Evolutionary conservation across 2,113 vertebrate species (phyloP).

Genomic region (Coreoperca whiteheadi): DNA sequence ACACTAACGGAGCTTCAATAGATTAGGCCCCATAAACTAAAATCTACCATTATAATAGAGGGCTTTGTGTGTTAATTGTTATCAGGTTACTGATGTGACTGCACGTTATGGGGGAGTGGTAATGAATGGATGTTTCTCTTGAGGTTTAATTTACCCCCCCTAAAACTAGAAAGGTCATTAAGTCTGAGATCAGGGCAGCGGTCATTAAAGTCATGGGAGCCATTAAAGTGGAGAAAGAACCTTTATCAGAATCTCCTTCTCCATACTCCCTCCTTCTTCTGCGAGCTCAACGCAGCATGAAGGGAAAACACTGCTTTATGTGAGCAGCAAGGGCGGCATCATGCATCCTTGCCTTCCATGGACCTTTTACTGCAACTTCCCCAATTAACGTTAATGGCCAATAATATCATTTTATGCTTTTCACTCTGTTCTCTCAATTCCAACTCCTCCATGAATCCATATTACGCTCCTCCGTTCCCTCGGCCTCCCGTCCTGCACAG

Average conservation of each 20-base stretch:
- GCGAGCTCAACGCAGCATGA: constrained; percentile 68
- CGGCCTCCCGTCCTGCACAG: constrained; percentile 34
- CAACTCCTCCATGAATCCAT: constrained; percentile 64
- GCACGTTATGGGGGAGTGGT: constrained; percentile 65
- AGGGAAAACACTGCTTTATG: constrained; percentile 69
- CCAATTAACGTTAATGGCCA: constrained; percentile 86
- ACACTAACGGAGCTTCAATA: constrained; percentile 38
- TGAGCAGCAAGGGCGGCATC: constrained; percentile 59
- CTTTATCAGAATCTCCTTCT: constrained; percentile 61
- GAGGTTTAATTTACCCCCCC: constrained; percentile 80
- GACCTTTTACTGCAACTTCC: constrained; percentile 73
- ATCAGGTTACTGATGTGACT: constrained; percentile 69
- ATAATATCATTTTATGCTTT: constrained; percentile 81
- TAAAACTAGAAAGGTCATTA: constrained; percentile 81
- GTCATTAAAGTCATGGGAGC: constrained; percentile 80
- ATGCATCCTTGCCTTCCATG: constrained; percentile 70
- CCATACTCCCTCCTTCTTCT: constrained; percentile 51
- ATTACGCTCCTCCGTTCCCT: constrained; percentile 46
- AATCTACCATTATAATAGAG: constrained; percentile 67
- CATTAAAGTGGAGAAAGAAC: constrained; percentile 67
- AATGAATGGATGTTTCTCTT: constrained; percentile 78
- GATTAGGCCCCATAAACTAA: constrained; percentile 79
- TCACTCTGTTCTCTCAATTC: constrained; percentile 66
- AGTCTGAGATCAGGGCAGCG: constrained; percentile 77
- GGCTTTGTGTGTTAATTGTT: constrained; percentile 74